Evolutionary conservation across 1,140 invertebrate genomes (phyloP).

Genomic region (Polypedilum pembai): DNA sequence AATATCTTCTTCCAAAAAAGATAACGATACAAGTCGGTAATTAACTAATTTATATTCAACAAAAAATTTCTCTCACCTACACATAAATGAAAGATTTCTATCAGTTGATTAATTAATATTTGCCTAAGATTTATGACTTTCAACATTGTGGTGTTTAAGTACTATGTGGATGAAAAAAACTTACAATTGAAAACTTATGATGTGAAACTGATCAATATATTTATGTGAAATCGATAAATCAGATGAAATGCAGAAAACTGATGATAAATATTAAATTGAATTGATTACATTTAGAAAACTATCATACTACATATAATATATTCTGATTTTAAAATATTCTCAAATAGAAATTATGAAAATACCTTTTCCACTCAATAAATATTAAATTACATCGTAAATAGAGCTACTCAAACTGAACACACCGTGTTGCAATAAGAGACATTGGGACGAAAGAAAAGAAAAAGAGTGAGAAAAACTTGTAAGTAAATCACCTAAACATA

Average conservation of each 20-base stretch:
- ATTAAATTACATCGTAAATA: not conserved
- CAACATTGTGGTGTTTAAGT: not conserved
- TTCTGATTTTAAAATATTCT: not conserved
- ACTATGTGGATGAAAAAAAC: not conserved
- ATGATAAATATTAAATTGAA: too few relatives aligned
- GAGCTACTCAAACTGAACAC: not conserved
- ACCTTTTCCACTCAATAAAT: not conserved
- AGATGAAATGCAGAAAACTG: not conserved
- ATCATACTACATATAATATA: too few relatives aligned
- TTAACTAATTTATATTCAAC: slow-evolving; percentile 26
- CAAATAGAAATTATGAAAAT: not conserved
- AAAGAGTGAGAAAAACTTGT: not conserved
- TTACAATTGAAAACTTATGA: not conserved
- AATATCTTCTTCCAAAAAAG: not conserved
- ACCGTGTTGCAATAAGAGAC: too few relatives aligned
- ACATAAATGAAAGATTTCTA: not conserved
- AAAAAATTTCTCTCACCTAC: not conserved
- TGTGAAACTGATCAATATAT: not conserved
- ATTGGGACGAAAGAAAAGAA: not conserved
- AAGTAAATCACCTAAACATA: not conserved
- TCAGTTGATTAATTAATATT: slow-evolving; percentile 16
- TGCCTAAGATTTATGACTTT: slow-evolving; percentile 4
- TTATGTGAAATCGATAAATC: not conserved
- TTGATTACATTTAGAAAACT: too few relatives aligned
- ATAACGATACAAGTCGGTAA: not conserved